Percentiles rank a stretch among this genome's conserved stretches.
phyloP scores from a whole-genome alignment of 2,888 invertebrate species.

The Leucophenga maculata region DNA sequence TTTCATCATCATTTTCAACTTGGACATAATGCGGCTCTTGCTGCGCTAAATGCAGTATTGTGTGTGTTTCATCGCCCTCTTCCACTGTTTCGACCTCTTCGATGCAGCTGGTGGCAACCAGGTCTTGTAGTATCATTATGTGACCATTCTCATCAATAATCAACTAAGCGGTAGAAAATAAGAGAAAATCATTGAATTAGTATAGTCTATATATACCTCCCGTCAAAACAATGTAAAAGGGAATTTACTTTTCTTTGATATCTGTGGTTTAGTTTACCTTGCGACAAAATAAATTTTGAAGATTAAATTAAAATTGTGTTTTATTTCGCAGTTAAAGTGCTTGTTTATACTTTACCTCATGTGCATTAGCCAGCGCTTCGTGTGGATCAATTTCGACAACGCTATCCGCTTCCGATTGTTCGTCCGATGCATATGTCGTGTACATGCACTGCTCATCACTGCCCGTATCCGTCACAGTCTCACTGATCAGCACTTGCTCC shows the following conservation, averaged over 20 bases:
- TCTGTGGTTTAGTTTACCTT: too few species aligned
- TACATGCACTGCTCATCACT: constrained; percentile 67
- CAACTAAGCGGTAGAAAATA: constrained; percentile 28
- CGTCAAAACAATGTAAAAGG: too few species aligned
- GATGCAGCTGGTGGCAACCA: constrained; percentile 61
- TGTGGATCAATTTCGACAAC: constrained; percentile 62
- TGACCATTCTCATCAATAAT: constrained; percentile 69
- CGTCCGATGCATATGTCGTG: constrained; percentile 63
- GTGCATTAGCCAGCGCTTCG: constrained; percentile 51
- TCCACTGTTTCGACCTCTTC: constrained; percentile 63
- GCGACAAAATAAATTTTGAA: too few species aligned
- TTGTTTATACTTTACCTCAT: constrained; percentile 48
- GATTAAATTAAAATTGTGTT: too few species aligned
- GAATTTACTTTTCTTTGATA: too few species aligned
- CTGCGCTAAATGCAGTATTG: constrained; percentile 61
- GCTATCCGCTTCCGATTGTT: constrained; percentile 61
- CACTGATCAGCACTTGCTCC: constrained; percentile 66
- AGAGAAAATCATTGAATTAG: too few species aligned
- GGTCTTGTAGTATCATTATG: constrained; percentile 61
- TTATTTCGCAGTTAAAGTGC: too few species aligned
- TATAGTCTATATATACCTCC: too few species aligned
- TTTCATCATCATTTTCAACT: constrained; percentile 31
- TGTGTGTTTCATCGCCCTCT: constrained; percentile 64
- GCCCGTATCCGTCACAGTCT: constrained; percentile 52
- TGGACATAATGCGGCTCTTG: too few species aligned